phyloP scores from a whole-genome alignment of 2,888 invertebrate species.

The Agonopterix arenella region DNA sequence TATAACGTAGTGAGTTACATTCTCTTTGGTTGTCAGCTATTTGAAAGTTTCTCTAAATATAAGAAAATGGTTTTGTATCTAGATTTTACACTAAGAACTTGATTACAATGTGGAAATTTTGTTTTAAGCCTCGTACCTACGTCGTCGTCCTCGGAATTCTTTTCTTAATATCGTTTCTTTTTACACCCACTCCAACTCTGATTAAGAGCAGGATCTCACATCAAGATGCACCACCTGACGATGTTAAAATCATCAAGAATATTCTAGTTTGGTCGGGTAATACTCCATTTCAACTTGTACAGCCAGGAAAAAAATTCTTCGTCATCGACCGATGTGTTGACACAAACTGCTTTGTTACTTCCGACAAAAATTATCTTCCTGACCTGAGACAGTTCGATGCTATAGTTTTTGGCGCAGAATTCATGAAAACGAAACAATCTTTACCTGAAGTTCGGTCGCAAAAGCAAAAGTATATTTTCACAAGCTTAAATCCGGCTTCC shows the following conservation, averaged over 20 bases:
- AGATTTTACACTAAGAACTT: no score
- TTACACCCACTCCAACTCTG: no score
- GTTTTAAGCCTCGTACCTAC: no score
- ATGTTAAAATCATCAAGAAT: not conserved
- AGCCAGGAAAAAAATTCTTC: not conserved
- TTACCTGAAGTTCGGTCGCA: slow-evolving; percentile 3
- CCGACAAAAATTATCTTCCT: slow-evolving; percentile 9
- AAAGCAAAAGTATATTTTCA: slow-evolving; percentile 26
- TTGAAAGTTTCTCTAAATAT: no score
- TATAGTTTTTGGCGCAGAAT: slow-evolving; percentile 16
- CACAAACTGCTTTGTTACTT: slow-evolving; percentile 21
- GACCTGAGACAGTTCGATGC: slow-evolving; percentile 27
- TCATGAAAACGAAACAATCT: not conserved
- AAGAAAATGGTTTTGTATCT: no score
- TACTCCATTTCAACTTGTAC: slow-evolving; percentile 5
- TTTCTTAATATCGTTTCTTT: no score
- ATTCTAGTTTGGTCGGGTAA: not conserved
- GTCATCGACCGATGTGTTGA: slow-evolving; percentile 12
- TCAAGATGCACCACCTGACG: no score
- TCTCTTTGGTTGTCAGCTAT: no score
- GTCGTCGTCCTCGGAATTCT: no score
- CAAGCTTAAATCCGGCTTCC: slow-evolving; percentile 25
- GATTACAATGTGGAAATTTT: no score
- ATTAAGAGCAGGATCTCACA: no score
- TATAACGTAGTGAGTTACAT: no score